Evolutionary conservation across 2,888 invertebrate genomes (phyloP).

Genomic region (Orchestes rusci): DNA sequence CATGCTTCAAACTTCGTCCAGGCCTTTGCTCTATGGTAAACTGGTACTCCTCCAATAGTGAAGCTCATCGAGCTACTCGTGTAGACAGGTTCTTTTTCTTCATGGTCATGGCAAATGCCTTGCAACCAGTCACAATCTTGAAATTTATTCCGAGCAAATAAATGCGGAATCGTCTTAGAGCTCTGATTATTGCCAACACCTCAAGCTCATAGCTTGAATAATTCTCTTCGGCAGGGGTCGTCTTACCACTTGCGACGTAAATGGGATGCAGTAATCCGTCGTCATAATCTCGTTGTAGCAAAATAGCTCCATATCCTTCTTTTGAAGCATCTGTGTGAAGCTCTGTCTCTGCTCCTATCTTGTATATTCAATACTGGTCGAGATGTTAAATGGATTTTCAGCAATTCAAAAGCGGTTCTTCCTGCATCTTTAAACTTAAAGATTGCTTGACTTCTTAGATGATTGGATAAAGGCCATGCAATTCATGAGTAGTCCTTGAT

Average conservation of each 20-base stretch:
- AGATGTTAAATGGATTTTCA: slow-evolving; percentile 19
- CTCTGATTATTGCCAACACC: slow-evolving; percentile 29
- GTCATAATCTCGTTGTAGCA: slow-evolving; percentile 19
- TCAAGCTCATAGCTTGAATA: slow-evolving; percentile 8
- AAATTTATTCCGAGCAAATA: slow-evolving; percentile 21
- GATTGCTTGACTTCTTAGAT: slow-evolving; percentile 24
- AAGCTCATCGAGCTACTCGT: slow-evolving; percentile 33
- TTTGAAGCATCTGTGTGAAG: slow-evolving; percentile 27
- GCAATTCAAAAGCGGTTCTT: slow-evolving; percentile 17
- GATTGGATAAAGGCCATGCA: slow-evolving; percentile 35
- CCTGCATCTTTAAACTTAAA: slow-evolving; percentile 22
- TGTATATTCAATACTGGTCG: slow-evolving; percentile 26
- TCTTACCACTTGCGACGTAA: slow-evolving; percentile 29
- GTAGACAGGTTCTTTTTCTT: slow-evolving; percentile 30
- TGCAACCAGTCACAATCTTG: slow-evolving; percentile 22
- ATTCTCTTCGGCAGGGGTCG: slow-evolving; percentile 5
- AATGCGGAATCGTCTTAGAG: slow-evolving; percentile 34
- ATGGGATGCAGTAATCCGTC: slow-evolving; percentile 28
- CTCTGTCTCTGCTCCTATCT: no score
- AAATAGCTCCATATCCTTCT: slow-evolving; percentile 23
- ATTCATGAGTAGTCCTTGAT: slow-evolving; percentile 32
- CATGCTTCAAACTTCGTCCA: no score
- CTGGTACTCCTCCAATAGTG: slow-evolving; percentile 31
- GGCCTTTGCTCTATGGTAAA: slow-evolving; percentile 31
- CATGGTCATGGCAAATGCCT: slow-evolving; percentile 34